Base-by-base conservation (phyloP, 2,113 vertebrate genomes). In the Sebastes fasciatus region DNA sequence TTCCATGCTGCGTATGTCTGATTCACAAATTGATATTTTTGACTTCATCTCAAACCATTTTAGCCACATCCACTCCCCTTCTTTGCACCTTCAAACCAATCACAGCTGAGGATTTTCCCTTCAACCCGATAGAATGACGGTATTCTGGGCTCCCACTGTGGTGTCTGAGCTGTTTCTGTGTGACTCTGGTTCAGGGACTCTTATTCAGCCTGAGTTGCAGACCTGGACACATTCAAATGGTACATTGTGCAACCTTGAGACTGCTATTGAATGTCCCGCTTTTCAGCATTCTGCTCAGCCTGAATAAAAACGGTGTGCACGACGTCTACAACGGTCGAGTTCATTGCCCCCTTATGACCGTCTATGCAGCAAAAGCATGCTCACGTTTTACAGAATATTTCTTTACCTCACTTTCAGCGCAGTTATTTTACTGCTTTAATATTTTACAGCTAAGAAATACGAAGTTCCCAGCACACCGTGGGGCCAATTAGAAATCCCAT, bases 401-500 rank as follows among this genome's bases (percentile, higher is more conserved):
- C 13, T 52, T 60, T 62, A 9, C 4, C 40, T 61, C 9, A 12
- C 61, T 58, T 69, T 77, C 19, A 74, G 67, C 70, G 69, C 42
- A 43, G 6, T 49, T 67, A 65, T 80, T 77, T 63, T 57, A 19
- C 74, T 51, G 62, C 54, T 80, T 51, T 57, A 8, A 40, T 21
- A 72, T 21, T 78, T 60, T 75, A 42, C 11, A 49, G 16, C 17
- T 78, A 78, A 74, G 16, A 74, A 67, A 80, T 65, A 23, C 52
- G n/a, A 86, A 66, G 80, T 86, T 46, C 48, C 62, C 48, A 14
- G 52, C 74, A 69, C 69, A 79, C 63, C 23, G 54, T 84, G 62
- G 81, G 80, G 87, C 88, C 83, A 94, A 93, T 94, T 92, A 92
- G 68, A 94, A 92, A 86, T 78, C 86, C 83, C 89, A 65, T 83